phyloP scores from a whole-genome alignment of 53 echinoderm and acorn worm genomes.

The Mesocentrotus franciscanus region DNA sequence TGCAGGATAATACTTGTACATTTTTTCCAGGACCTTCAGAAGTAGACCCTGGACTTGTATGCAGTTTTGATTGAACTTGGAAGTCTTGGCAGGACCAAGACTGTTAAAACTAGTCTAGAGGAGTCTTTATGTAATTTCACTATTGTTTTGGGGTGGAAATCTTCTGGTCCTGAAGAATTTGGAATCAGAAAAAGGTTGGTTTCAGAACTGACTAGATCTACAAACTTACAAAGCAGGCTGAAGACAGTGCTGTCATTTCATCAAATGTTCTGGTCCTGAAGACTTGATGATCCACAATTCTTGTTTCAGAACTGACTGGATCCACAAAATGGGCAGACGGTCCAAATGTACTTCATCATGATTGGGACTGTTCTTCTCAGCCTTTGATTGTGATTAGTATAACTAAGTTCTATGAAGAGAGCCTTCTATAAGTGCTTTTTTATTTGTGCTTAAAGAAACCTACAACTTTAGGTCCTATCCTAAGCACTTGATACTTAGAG shows the following conservation, averaged over 20 bases:
- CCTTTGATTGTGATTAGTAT: not conserved
- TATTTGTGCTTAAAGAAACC: not conserved
- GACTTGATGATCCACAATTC: no score
- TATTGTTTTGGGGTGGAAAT: not conserved
- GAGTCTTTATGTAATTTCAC: not conserved
- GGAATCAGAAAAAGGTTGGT: no score
- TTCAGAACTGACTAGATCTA: no score
- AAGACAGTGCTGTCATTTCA: no score
- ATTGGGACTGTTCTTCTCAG: not conserved
- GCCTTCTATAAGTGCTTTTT: not conserved
- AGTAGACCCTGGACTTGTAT: not conserved
- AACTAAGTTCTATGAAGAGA: not conserved
- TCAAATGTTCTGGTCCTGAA: no score
- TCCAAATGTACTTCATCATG: not conserved
- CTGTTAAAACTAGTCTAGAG: not conserved
- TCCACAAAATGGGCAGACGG: not conserved
- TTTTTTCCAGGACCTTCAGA: not conserved
- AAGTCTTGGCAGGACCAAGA: slow-evolving; percentile 14
- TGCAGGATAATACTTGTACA: not conserved
- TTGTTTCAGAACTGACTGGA: not conserved
- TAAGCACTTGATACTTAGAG: not conserved
- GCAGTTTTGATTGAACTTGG: not conserved
- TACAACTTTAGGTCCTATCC: not conserved
- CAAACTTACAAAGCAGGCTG: no score
- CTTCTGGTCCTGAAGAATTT: not conserved